phyloP scores from a whole-genome alignment of 2,797 vertebrate species.

The Enteromius fasciolatus region DNA sequence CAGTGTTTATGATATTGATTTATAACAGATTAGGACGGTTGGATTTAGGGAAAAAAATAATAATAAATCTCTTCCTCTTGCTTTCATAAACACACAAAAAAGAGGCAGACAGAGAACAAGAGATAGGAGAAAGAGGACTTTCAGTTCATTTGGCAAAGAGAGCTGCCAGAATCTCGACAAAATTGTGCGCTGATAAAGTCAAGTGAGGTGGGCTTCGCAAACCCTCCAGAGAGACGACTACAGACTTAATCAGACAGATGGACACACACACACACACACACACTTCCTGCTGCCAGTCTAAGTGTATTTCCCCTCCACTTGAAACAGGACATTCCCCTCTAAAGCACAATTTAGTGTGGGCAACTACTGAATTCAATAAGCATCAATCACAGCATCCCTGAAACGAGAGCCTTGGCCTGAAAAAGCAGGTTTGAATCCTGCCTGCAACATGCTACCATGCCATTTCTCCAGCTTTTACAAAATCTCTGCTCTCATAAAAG shows the following conservation, averaged over 20 bases:
- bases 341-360: conserved; percentile 14
- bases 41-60: neutral
- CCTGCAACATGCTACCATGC: neutral
- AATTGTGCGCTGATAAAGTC: conserved; percentile 53
- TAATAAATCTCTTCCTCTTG: neutral
- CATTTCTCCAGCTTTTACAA: neutral
- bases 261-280: conserved; percentile 5
- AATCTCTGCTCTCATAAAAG: neutral
- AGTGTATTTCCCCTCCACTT: conserved; percentile 39
- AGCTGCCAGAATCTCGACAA: conserved; percentile 42
- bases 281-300: conserved; percentile 34
- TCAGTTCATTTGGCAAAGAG: conserved; percentile 25
- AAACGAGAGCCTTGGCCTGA: neutral
- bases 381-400: conserved; percentile 11
- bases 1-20: conserved; percentile 44
- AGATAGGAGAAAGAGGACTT: neutral
- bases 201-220: conserved; percentile 49
- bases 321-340: conserved; percentile 29
- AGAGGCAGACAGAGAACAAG: neutral
- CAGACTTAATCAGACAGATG: conserved; percentile 53
- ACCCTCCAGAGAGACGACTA: conserved; percentile 49
- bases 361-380: conserved; percentile 10
- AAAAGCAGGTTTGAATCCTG: conserved; percentile 3
- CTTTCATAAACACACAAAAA: conserved; percentile 12
- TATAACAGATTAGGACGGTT: conserved; percentile 31